Base-by-base conservation (phyloP, 2,888 invertebrate genomes). In the Julus scanicus region DNA sequence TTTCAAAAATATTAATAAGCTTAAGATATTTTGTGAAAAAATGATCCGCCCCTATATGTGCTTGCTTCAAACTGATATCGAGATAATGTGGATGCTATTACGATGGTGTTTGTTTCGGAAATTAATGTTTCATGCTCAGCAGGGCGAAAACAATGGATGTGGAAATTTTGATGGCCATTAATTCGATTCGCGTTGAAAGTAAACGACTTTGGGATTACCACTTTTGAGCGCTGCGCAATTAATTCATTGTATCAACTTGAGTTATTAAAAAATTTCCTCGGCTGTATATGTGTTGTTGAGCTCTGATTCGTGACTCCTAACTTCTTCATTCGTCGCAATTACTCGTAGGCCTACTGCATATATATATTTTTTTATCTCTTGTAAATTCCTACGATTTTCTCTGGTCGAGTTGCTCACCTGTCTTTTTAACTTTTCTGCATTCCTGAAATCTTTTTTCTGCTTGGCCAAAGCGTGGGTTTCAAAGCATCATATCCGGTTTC, bases 361-460 rank as follows among this genome's bases (percentile, higher is more conserved):
- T 8, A 44, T 44, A 44, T 13, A 29, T 71, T 20, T 29, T 71
- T 71, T 80, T 80, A 5, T 20, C 20, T 71, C 63, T 20, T 20
- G 13, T 37, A 11, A 80, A 80, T 80, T 80, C 80, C 80, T 37
- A 11, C 80, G 80, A 80, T 80, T 80, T 80, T 29, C 63, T 80
- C 13, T 15, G 80, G 80, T 80, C 80, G 80, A 37, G 37, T 80
- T 2, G 80, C 37, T 80, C 80, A 80, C 80, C 80, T 37, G 37
- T 80, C 37, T 80, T 80, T 80, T 80, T 80, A 80, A 80, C 80
- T 80, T 39, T 37, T 80, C 80, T 80, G 15, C 80, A 80, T 80
- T 80, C 80, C 37, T 80, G 15, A 29, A 29, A 80, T 80, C 44
- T 44, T 29, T 80, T 80, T 80, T 80, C 80, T 80, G 13, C 71